Base-by-base conservation (phyloP, 2,113 vertebrate species). In the Rafetus swinhoei region DNA sequence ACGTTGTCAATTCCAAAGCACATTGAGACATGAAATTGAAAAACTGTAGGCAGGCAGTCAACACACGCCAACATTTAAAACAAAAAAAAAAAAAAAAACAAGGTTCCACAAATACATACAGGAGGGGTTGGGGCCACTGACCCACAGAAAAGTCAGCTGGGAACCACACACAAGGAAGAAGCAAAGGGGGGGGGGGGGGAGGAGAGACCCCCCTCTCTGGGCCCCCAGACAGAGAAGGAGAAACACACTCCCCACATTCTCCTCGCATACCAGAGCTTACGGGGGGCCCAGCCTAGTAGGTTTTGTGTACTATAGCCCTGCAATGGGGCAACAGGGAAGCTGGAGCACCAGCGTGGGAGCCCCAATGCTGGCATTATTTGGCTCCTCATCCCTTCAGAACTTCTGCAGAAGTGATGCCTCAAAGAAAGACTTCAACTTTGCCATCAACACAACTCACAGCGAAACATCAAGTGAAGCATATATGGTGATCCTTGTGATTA, bases 341-440 rank as follows among this genome's bases (percentile, higher is more conserved):
- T 45, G 45, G 45, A 45, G 45, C 45, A 45, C 45, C 45, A 45
- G 45, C 45, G 45, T 45, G 45, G 45, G 45, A 1, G 6, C 45
- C 45, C 45, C 45, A 35, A 77, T 11, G 21, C 21, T 57, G 83
- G 74, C 5, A 77, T 39, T 45, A 76, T 77, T 77, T 77, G 24
- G 74, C 39, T 50, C 74, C 21, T 50, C 24, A 12, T 15, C 45
- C 39, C 39, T 77, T 77, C 24, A 1, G 82, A 3, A 5, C 21
- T 52, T 16, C 56, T 1, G 13, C 62, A 87, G 53, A 54, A 16
- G 32, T 9, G 69, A n/a, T 0, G 1, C 3, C 56, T 65, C 74
- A 27, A 62, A 2, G 5, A 32, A 77, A 69, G 18, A 13, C 13
- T 52, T 54, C 32, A 29, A 3, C 57, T 81, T 50, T 53, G 62